Evolutionary conservation across 1,140 invertebrate species (phyloP), one percentile per base, ranked within the genome.

Genomic region (Eufriesea mexicana): DNA sequence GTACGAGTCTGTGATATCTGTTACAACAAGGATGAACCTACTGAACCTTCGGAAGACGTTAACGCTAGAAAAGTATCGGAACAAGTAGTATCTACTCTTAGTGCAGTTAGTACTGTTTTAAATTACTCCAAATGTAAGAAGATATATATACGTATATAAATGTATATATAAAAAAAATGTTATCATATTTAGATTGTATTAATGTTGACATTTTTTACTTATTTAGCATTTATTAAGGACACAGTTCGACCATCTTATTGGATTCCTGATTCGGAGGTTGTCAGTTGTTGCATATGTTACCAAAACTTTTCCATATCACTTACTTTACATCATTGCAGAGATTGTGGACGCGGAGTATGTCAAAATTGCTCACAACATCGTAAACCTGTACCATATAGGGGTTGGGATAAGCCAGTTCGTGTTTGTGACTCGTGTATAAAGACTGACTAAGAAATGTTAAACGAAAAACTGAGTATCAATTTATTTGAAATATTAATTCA

Each of bases 191-290:
- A n/a, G 10, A 25, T 45, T 55, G 23, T 66, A 59, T 66, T 68
- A 42, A 74, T 25, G 25, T 51, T 64, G 66, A 73, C 55, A 28
- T 35, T 91, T 86, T 88, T 55, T 49, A 77, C 73, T 86, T 84
- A 86, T 92, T 7, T 82, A 97, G 96, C 95, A 12, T 93, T 97
- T 28, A 96, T 98, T 42, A 98, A 98, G 92, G 97, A 97, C 85
- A 95, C 96, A 2, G 97, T 96, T n/a, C 94, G 97, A 62, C 97
- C 97, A 7, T 94, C 95, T 2, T 98, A 98, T 91, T 98, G 97
- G 97, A 95, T 96, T 51, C 97, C 97, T 0, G 97, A 98, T 92
- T 95, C 95, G 2, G 95, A 97, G 87, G 95, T 97, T 23, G 95
- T 93, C 8, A 92, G 94, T 51, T 98, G 97, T 91, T 94, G 92